These are phyloP conservation scores for Aramus guarauna DNA, from an alignment of 2,113 vertebrate genomes.

Conservation along the genomic window DNA sequence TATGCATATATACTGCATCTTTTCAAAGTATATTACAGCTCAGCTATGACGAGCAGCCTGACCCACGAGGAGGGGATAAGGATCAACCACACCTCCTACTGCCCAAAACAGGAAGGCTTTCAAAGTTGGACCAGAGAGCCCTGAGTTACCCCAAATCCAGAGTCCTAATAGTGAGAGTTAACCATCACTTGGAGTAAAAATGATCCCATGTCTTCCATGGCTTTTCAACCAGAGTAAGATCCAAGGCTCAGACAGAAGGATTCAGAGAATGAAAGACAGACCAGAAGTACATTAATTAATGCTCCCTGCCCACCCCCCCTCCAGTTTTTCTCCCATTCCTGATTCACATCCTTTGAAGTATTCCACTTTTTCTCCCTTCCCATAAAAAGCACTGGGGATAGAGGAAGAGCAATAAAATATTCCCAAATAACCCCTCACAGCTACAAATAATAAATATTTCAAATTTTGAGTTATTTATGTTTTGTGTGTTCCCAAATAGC, in stretches of 20 bases:
- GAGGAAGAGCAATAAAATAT: conserved; percentile 37
- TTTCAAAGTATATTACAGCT: background rate
- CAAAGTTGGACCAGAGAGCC: background rate
- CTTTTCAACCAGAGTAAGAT: background rate
- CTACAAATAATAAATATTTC: conserved; percentile 58
- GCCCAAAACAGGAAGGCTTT: background rate
- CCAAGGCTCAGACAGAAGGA: background rate
- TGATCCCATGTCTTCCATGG: background rate
- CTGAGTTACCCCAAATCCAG: background rate
- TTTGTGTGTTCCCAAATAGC: conserved; percentile 46
- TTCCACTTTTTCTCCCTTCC: background rate
- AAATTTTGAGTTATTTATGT: conserved; percentile 44
- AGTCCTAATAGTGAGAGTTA: background rate
- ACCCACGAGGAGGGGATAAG: background rate
- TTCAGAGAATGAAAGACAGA: background rate
- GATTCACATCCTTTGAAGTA: conserved; percentile 32
- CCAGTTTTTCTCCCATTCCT: background rate
- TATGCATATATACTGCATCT: background rate
- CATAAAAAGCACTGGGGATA: background rate
- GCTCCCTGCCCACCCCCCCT: too few relatives aligned
- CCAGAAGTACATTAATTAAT: background rate
- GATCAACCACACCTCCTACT: background rate
- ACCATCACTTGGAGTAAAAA: background rate
- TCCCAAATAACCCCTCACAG: conserved; percentile 13
- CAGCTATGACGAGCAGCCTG: background rate